Evolutionary conservation across 1,140 invertebrate genomes (phyloP).

Genomic region (Heliconius congener): DNA sequence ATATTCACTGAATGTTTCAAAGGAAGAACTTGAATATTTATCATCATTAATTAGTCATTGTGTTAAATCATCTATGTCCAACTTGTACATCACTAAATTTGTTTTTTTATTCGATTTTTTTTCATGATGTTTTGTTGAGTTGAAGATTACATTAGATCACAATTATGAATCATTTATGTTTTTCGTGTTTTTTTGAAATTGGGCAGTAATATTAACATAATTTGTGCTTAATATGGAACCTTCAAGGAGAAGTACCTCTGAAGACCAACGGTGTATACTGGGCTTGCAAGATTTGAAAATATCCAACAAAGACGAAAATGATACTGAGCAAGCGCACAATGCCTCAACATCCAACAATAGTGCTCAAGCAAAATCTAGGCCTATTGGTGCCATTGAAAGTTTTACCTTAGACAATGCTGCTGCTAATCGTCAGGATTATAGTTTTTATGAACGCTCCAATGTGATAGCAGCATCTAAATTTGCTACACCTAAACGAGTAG

Average conservation of each 20-base stretch:
- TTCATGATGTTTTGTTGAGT: conserved; percentile 45
- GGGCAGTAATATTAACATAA: conserved; percentile 18
- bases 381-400: conserved; percentile 78
- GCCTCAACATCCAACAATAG: conserved; percentile 63
- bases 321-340: conserved; percentile 76
- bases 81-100: conserved; percentile 36
- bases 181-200: conserved; percentile 39
- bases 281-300: conserved; percentile 80
- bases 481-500: conserved; percentile 87
- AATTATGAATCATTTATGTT: conserved; percentile 58
- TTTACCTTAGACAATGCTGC: conserved; percentile 72
- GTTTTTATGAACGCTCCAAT: conserved; percentile 78
- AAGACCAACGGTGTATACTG: conserved; percentile 74
- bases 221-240: conserved; percentile 59
- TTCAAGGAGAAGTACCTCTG: conserved; percentile 71
- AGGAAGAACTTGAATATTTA: background rate
- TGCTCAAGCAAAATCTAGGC: conserved; percentile 63
- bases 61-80: background rate
- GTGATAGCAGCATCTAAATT: conserved; percentile 88
- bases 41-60: background rate
- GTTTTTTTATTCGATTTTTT: conserved; percentile 38
- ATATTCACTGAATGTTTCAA: background rate
- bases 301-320: conserved; percentile 76
- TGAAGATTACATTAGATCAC: conserved; percentile 48
- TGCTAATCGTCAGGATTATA: conserved; percentile 74